phyloP scores from a whole-genome alignment of 1,140 invertebrate species.

The Papilio aristodemus region DNA sequence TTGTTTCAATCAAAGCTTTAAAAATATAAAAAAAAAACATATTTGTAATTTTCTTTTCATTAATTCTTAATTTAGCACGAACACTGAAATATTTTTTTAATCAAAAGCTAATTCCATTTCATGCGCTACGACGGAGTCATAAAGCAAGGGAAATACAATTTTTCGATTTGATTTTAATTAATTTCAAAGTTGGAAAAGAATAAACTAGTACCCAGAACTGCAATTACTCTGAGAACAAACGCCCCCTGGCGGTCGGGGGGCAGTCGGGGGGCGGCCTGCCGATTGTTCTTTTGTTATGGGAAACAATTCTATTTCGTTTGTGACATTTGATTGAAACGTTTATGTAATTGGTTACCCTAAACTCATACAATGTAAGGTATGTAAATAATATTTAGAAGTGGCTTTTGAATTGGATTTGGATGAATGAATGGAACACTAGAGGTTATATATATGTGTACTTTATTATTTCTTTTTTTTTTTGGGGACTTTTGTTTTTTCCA shows the following conservation, averaged over 20 bases:
- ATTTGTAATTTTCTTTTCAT: background rate
- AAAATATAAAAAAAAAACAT: background rate
- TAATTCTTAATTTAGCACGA: background rate
- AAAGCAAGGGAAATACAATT: slow-evolving; percentile 14
- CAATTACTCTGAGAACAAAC: slow-evolving; percentile 25
- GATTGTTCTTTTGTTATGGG: slow-evolving; percentile 11
- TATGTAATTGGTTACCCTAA: slow-evolving; percentile 3
- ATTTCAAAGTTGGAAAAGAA: slow-evolving; percentile 12
- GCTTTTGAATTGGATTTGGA: too few species aligned
- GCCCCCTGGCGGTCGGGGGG: slow-evolving; percentile 10
- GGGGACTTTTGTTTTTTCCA: too few species aligned
- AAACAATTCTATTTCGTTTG: slow-evolving; percentile 6
- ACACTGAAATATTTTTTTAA: slow-evolving; percentile 16
- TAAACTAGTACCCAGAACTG: slow-evolving; percentile 16
- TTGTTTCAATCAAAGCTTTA: too few species aligned
- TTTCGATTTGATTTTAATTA: slow-evolving; percentile 30
- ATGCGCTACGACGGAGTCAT: slow-evolving; percentile 1
- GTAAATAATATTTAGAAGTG: too few species aligned
- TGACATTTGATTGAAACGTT: slow-evolving; percentile 16
- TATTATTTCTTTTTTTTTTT: too few species aligned
- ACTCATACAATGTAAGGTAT: background rate
- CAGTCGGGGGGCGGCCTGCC: background rate
- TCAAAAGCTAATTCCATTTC: slow-evolving; percentile 14
- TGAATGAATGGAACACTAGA: too few species aligned
- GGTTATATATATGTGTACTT: too few species aligned